Percentiles rank a stretch among this genome's conserved stretches.
Evolutionary conservation across 2,113 vertebrate genomes (phyloP).

Genomic region (Salminus brasiliensis): DNA sequence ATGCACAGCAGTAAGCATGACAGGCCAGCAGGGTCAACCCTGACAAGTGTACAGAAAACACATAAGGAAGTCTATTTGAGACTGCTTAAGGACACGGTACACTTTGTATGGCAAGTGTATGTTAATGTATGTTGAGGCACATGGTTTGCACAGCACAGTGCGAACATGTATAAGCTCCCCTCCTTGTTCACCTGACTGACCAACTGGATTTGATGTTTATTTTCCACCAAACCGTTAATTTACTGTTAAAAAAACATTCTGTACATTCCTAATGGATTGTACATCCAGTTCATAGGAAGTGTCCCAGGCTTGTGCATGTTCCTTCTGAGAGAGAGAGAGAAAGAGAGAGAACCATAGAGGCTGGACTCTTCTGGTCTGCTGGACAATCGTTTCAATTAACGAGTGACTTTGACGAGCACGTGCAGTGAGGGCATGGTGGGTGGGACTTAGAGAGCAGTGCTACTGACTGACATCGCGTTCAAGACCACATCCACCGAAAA

Average conservation of each 20-base stretch:
- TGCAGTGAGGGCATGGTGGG: constrained; percentile 61
- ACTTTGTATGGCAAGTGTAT: background rate
- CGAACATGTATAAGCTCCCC: too few relatives aligned
- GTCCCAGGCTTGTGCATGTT: background rate
- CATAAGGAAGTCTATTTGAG: background rate
- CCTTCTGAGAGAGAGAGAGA: background rate
- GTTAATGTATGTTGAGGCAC: too few relatives aligned
- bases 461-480: constrained; percentile 81
- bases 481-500: constrained; percentile 67
- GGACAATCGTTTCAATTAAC: constrained; percentile 80
- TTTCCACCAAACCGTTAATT: background rate
- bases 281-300: constrained; percentile 19
- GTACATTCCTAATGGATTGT: constrained; percentile 18
- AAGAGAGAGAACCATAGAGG: constrained; percentile 48
- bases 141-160: too few relatives aligned
- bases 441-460: constrained; percentile 39
- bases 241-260: constrained; percentile 14
- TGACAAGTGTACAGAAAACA: background rate
- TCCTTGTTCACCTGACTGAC: background rate
- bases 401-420: constrained; percentile 71
- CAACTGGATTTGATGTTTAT: background rate
- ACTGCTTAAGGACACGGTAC: background rate
- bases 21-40: constrained; percentile 12
- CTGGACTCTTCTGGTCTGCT: constrained; percentile 75
- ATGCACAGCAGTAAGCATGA: constrained; percentile 26